Evolutionary conservation across 2,888 invertebrate genomes (phyloP).

Genomic region (Cheilosia scutellata): DNA sequence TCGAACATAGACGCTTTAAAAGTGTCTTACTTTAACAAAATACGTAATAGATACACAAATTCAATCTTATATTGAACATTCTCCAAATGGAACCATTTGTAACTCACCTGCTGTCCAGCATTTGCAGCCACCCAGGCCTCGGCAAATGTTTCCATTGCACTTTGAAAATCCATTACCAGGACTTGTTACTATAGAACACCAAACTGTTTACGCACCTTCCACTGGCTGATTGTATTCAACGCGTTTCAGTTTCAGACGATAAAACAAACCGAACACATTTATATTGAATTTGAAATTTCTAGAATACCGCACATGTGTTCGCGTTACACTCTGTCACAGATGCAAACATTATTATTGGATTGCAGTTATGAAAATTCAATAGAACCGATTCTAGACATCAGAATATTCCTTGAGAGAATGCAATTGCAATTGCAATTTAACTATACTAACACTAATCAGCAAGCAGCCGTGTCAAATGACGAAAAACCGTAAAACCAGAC

Average conservation of each 20-base stretch:
- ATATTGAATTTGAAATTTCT: constrained; percentile 7
- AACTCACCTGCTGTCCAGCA: constrained; percentile 89
- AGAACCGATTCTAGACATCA: constrained; percentile 20
- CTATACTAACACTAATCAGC: constrained; percentile 61
- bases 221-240: constrained; percentile 1
- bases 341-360: constrained; percentile 47
- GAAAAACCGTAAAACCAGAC: constrained; percentile 56
- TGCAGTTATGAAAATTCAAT: constrained; percentile 3
- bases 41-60: background rate
- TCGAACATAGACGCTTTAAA: no score
- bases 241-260: constrained; percentile 5
- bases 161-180: constrained; percentile 95
- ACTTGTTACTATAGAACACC: constrained; percentile 74
- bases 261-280: background rate
- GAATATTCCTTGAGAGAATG: constrained; percentile 23
- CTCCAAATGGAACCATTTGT: background rate
- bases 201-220: constrained; percentile 68
- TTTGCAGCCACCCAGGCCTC: constrained; percentile 98
- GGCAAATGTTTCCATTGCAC: constrained; percentile 99
- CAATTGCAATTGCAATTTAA: constrained; percentile 28
- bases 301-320: constrained; percentile 13
- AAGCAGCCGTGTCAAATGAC: constrained; percentile 53
- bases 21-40: no score
- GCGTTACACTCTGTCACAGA: constrained; percentile 56
- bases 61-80: background rate